These are phyloP conservation scores for Kradibia gibbosae DNA, from an alignment of 1,140 invertebrate genomes.

Conservation along the genomic window DNA sequence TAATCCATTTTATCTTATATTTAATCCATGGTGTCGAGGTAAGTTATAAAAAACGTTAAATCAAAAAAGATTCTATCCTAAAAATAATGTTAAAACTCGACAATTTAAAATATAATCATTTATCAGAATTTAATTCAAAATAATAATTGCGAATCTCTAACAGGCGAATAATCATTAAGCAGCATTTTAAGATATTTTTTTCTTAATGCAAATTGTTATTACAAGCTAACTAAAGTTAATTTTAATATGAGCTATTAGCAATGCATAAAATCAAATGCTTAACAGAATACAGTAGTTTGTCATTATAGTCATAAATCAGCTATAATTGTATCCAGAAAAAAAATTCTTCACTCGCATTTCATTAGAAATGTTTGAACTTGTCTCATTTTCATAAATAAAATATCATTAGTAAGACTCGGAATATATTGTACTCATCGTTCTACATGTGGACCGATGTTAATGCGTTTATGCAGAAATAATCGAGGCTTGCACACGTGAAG, in stretches of 20 bases:
- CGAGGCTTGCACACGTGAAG: background rate
- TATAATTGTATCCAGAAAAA: background rate
- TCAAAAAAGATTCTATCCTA: background rate
- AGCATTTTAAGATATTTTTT: background rate
- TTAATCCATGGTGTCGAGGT: constrained; percentile 90
- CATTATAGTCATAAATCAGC: background rate
- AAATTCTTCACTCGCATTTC: constrained; percentile 9
- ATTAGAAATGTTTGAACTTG: background rate
- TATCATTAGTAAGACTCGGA: background rate
- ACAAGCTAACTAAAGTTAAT: background rate
- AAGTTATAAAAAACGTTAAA: constrained; percentile 23
- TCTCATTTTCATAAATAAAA: constrained; percentile 31
- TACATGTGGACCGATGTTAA: constrained; percentile 15
- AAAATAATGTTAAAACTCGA: too few species aligned
- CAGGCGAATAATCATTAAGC: background rate
- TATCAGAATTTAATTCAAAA: too few species aligned
- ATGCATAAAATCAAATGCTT: background rate
- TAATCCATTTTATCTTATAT: constrained; percentile 67
- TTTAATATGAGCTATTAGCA: background rate
- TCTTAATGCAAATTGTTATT: background rate
- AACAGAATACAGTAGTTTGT: background rate
- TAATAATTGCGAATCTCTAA: too few species aligned
- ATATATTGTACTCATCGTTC: background rate
- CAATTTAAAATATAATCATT: too few species aligned
- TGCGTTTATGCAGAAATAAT: background rate